Evolutionary conservation across 2,888 invertebrate genomes (phyloP), one percentile per base, ranked within the genome.

Genomic region (Mermis nigrescens): DNA sequence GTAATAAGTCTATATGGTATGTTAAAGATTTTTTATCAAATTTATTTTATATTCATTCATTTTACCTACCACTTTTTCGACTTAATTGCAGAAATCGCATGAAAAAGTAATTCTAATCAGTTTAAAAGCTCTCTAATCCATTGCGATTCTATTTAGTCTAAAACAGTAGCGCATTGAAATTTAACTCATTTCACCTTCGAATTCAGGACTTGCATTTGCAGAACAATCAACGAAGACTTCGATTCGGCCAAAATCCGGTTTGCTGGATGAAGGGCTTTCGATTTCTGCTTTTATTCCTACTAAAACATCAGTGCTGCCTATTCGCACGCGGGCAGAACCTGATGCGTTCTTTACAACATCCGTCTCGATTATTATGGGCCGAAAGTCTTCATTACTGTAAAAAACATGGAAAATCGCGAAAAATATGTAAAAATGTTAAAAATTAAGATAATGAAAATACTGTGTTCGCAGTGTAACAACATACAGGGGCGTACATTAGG

Each of bases 211-310:
- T 1, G 94, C 95, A 80, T 91, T 94, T 7, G 94, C 94, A 27
- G 94, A 94, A 75, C 91, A 92, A 73, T 95, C 94, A 26, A 94
- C 88, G 76, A 89, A 91, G 75, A 95, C 94, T 70, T 91, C 88
- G 38, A 98, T 77, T 76, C 86, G 85, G 31, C 94, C 94, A 69
- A 82, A 80, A 57, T 81, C 76, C 0, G 87, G 86, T 63, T 79
- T 81, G 31, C 83, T 81, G 2, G 82, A 79, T 62, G 77, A 79
- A 1, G 92, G 89, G 55, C 80, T 76, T 71, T 87, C 89, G 19
- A 77, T 65, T 59, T 76, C 76, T 54, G 74, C 74, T 63, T 77
- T 77, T 1, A 77, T 71, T 52, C 76, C 76, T 12, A 90, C 92
- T 45, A 95, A 77, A 55, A 95, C 82, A 74, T 95, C 94, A 1